Percentiles rank a stretch among this genome's conserved stretches.
These are phyloP conservation scores for Buathra laborator DNA, from an alignment of 2,888 invertebrate genomes.

Conservation along the genomic window DNA sequence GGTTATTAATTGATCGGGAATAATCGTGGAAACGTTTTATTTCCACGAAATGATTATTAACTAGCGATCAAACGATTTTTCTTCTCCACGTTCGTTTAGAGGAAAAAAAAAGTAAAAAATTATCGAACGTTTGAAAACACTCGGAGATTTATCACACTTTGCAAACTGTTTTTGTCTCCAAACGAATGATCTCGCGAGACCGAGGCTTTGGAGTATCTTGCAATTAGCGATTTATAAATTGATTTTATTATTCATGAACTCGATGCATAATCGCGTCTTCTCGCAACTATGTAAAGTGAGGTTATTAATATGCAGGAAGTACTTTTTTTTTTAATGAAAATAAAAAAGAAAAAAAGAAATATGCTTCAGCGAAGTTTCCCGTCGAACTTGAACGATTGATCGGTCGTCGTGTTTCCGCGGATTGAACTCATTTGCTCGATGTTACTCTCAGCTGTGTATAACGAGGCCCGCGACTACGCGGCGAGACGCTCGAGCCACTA, in stretches of 20 bases:
- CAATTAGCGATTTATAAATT: constrained; percentile 4
- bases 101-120: neutral
- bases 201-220: neutral
- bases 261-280: constrained; percentile 3
- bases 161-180: neutral
- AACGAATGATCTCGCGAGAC: constrained; percentile 1
- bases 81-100: neutral
- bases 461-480: constrained; percentile 20
- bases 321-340: neutral
- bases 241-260: constrained; percentile 16
- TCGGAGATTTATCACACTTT: constrained; percentile 6
- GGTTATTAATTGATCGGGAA: neutral
- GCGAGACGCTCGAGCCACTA: constrained; percentile 9
- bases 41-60: neutral
- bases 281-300: neutral
- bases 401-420: constrained; percentile 29
- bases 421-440: constrained; percentile 49
- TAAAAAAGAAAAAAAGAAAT: neutral
- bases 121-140: neutral
- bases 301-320: constrained; percentile 16
- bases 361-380: constrained; percentile 20
- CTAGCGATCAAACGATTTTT: neutral
- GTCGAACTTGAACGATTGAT: constrained; percentile 48
- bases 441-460: constrained; percentile 26
- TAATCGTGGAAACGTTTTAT: neutral